Conservation (phyloP, 2,888 invertebrate species). For the Hydraecia micacea region DNA sequence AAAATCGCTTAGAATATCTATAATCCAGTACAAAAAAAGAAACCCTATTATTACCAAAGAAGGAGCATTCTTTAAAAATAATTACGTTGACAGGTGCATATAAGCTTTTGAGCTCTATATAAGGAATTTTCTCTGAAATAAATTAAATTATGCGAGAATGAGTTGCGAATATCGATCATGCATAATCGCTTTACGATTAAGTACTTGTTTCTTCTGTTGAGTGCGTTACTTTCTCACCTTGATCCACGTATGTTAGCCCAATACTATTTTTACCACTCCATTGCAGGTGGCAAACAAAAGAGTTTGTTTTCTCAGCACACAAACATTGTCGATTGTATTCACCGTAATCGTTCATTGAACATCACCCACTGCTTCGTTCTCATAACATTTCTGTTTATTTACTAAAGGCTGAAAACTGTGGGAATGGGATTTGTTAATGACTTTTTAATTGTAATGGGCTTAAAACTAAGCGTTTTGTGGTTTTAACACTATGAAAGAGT, state of each 20-base stretch:
- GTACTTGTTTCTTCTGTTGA: slow-evolving; percentile 23
- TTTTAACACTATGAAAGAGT: slow-evolving; percentile 10
- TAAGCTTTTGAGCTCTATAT: slow-evolving; percentile 2
- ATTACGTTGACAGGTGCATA: background rate
- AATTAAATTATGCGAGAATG: slow-evolving; percentile 11
- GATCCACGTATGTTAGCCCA: slow-evolving; percentile 22
- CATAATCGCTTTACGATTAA: slow-evolving; percentile 1
- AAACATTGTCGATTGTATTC: slow-evolving; percentile 67
- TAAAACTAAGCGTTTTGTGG: slow-evolving; percentile 23
- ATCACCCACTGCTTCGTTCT: slow-evolving; percentile 62
- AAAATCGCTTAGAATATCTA: background rate
- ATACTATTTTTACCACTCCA: slow-evolving; percentile 52
- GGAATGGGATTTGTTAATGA: slow-evolving; percentile 47
- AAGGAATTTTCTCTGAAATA: slow-evolving; percentile 37
- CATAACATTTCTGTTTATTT: slow-evolving; percentile 71
- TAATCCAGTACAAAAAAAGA: background rate
- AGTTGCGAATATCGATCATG: background rate
- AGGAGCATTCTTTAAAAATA: background rate
- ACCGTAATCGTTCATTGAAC: slow-evolving; percentile 62
- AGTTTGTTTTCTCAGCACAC: slow-evolving; percentile 64
- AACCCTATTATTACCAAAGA: background rate
- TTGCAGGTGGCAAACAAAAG: slow-evolving; percentile 61
- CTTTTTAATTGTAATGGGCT: slow-evolving; percentile 3
- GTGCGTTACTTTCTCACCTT: slow-evolving; percentile 33
- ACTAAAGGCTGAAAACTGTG: slow-evolving; percentile 52